Conservation (phyloP, 2,113 vertebrate genomes). For the Mormoops blainvillei region DNA sequence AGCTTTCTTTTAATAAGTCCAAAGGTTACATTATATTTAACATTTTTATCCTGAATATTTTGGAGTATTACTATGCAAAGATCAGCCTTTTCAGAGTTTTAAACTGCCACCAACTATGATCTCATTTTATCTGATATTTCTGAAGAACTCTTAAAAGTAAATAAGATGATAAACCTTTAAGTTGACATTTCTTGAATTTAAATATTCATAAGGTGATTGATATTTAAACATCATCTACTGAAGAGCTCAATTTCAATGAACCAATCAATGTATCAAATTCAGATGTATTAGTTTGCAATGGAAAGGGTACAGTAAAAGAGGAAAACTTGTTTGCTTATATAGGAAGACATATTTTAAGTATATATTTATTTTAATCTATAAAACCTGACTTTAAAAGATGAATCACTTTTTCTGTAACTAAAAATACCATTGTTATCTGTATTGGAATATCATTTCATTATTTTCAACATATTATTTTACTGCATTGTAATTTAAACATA, state of each 20-base stretch:
- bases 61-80: slow-evolving; percentile 70
- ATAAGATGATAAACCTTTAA: slow-evolving; percentile 64
- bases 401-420: slow-evolving; percentile 2
- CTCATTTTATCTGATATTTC: slow-evolving; percentile 72
- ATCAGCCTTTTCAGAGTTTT: slow-evolving; percentile 54
- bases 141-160: slow-evolving; percentile 73
- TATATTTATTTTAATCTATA: slow-evolving; percentile 28
- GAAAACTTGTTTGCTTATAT: neutral
- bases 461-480: slow-evolving; percentile 3
- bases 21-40: neutral
- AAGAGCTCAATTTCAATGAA: slow-evolving; percentile 69
- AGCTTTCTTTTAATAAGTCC: neutral
- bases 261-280: slow-evolving; percentile 57
- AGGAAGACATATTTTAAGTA: neutral
- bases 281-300: neutral
- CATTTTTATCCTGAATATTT: neutral
- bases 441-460: neutral
- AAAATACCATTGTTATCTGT: slow-evolving; percentile 11
- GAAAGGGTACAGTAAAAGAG: neutral
- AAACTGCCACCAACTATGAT: slow-evolving; percentile 38
- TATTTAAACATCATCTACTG: slow-evolving; percentile 71
- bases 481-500: neutral
- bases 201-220: slow-evolving; percentile 75
- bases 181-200: slow-evolving; percentile 74
- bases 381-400: slow-evolving; percentile 43